phyloP scores from a whole-genome alignment of 2,113 vertebrate species.

The Kryptolebias marmoratus region DNA sequence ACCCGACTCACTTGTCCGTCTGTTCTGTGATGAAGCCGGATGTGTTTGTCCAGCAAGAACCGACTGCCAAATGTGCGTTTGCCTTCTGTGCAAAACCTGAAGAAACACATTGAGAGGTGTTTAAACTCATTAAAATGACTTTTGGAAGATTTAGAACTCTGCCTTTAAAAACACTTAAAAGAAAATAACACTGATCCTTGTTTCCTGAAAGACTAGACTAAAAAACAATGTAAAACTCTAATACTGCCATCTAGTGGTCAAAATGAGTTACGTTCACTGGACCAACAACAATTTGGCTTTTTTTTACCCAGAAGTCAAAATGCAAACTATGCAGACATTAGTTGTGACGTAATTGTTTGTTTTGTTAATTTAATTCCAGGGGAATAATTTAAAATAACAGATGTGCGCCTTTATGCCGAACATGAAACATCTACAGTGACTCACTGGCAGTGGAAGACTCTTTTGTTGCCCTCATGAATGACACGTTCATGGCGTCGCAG shows the following conservation, averaged over 20 bases:
- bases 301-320: not conserved
- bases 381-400: not conserved
- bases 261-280: not conserved
- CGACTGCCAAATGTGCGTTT: slow-evolving; percentile 94
- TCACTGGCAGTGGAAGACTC: slow-evolving; percentile 93
- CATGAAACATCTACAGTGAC: slow-evolving; percentile 24
- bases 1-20: slow-evolving; percentile 66
- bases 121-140: not conserved
- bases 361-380: not conserved
- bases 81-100: slow-evolving; percentile 91
- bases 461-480: slow-evolving; percentile 93
- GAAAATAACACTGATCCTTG: not conserved
- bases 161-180: too few relatives aligned
- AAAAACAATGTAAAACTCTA: not conserved
- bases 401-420: too few relatives aligned
- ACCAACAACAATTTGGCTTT: not conserved
- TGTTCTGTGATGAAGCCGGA: slow-evolving; percentile 86
- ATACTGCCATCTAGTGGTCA: slow-evolving; percentile 13
- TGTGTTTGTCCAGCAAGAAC: slow-evolving; percentile 91
- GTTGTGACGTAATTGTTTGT: too few relatives aligned
- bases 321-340: too few relatives aligned
- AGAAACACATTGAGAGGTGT: not conserved
- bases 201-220: not conserved
- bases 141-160: too few relatives aligned
- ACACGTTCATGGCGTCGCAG: slow-evolving; percentile 90